phyloP scores from a whole-genome alignment of 2,113 vertebrate genomes.

The Cynocephalus volans region DNA sequence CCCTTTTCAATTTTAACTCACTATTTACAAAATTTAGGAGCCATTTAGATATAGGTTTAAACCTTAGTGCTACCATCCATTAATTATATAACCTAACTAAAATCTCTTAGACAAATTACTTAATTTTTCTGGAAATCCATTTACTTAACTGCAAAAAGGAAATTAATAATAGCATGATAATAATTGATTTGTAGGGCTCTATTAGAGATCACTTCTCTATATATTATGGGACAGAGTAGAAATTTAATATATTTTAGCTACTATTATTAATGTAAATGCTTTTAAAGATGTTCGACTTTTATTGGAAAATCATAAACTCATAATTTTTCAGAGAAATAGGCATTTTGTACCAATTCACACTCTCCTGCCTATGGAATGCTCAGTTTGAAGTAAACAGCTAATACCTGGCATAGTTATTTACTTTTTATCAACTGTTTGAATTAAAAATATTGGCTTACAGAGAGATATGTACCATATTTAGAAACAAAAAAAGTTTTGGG shows the following conservation, averaged over 20 bases:
- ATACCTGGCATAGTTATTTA: background rate
- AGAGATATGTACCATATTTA: background rate
- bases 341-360: background rate
- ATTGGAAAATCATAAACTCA: background rate
- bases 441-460: background rate
- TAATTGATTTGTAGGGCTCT: background rate
- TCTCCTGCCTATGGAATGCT: background rate
- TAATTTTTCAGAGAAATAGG: background rate
- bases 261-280: background rate
- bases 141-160: conserved; percentile 8
- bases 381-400: background rate
- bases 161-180: background rate
- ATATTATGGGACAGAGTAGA: background rate
- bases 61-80: background rate
- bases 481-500: background rate
- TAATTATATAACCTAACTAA: background rate
- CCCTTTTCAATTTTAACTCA: background rate
- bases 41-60: background rate
- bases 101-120: background rate
- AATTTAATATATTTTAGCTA: background rate
- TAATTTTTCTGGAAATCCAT: background rate
- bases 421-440: background rate
- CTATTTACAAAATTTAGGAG: background rate
- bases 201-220: background rate
- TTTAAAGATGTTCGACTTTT: background rate